Conservation (phyloP, 2,113 vertebrate species). For the Xiphorhynchus elegans region DNA sequence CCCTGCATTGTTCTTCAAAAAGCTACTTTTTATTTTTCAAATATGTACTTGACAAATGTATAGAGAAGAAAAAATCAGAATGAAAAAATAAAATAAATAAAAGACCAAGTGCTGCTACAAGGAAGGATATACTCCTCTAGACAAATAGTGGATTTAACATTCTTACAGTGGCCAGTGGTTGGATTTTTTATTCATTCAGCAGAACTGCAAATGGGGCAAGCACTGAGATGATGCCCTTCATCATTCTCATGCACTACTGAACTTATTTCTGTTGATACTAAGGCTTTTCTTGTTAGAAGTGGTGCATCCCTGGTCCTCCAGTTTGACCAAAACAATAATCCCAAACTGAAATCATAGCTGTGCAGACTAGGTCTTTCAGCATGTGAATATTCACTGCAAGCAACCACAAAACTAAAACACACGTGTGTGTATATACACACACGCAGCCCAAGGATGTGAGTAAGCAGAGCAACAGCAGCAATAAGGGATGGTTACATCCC, state of each 20-base stretch:
- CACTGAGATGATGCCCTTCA: not conserved
- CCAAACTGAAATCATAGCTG: not conserved
- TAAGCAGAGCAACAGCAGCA: not conserved
- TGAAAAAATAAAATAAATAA: not conserved
- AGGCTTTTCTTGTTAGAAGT: not conserved
- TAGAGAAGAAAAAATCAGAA: not conserved
- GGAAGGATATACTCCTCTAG: not conserved
- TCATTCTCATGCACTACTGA: not conserved
- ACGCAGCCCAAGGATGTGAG: not conserved
- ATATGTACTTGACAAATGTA: not conserved
- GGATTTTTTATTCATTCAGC: not conserved
- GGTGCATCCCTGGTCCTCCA: not conserved
- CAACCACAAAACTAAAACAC: not conserved
- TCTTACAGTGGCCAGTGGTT: not conserved
- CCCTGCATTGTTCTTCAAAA: not conserved
- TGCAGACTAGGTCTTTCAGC: not conserved
- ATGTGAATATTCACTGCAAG: no score
- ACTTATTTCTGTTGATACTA: not conserved
- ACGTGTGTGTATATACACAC: fast-evolving
- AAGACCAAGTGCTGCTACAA: not conserved
- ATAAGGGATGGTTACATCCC: not conserved
- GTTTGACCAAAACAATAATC: not conserved
- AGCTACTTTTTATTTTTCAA: not conserved
- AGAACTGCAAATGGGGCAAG: not conserved
- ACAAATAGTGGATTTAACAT: not conserved